phyloP scores from a whole-genome alignment of 2,888 invertebrate genomes.

The Slavum lentiscoides region DNA sequence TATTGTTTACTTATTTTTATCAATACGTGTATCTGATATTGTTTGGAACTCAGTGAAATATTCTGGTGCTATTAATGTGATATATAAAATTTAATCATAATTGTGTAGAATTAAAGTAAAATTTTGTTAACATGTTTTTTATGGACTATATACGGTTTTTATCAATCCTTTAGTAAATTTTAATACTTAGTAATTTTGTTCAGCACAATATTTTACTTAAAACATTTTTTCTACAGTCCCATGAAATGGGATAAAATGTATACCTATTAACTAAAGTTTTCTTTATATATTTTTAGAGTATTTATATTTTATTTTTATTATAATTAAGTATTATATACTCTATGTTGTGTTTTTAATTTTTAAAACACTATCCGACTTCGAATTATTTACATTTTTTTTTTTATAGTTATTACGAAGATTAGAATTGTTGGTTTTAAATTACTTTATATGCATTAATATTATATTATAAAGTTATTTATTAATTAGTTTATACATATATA shows the following conservation, averaged over 20 bases:
- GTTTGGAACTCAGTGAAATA: background rate
- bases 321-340: background rate
- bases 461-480: background rate
- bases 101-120: background rate
- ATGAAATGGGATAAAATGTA: background rate
- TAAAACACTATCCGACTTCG: no score
- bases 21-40: background rate
- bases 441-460: background rate
- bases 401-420: background rate
- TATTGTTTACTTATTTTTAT: no score
- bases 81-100: background rate
- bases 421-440: background rate
- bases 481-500: background rate
- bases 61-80: conserved; percentile 23
- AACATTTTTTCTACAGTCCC: background rate
- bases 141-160: background rate
- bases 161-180: background rate
- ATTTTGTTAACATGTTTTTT: background rate
- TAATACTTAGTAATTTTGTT: background rate
- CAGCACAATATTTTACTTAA: background rate
- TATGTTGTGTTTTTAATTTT: background rate
- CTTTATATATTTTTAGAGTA: background rate
- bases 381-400: background rate
- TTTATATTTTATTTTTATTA: background rate
- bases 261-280: background rate